These are phyloP conservation scores for Eubasilissa regina DNA, from an alignment of 1,140 invertebrate species.

Conservation along the genomic window DNA sequence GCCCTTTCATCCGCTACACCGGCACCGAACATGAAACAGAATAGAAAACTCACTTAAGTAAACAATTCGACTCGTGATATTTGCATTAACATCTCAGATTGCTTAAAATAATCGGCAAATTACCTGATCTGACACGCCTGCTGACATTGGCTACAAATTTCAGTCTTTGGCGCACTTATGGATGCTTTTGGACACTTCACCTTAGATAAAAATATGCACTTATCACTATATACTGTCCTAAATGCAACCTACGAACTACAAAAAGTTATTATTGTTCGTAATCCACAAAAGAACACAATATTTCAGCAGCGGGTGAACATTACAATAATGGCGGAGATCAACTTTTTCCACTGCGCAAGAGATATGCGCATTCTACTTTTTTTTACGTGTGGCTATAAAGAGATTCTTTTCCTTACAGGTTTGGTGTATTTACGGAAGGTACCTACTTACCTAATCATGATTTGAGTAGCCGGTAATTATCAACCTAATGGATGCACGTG, in stretches of 20 bases:
- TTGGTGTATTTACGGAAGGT: background rate
- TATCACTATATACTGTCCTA: slow-evolving; percentile 44
- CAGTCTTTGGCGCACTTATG: slow-evolving; percentile 49
- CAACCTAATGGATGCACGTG: too few relatives aligned
- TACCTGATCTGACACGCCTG: slow-evolving; percentile 81
- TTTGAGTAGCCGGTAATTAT: too few relatives aligned
- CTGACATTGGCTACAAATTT: slow-evolving; percentile 75
- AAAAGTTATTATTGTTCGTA: slow-evolving; percentile 54
- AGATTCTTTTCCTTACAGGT: background rate
- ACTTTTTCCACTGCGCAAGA: slow-evolving; percentile 47
- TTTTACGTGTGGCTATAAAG: background rate
- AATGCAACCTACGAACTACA: slow-evolving; percentile 50
- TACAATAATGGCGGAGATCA: slow-evolving; percentile 50
- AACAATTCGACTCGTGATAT: slow-evolving; percentile 58
- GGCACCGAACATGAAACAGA: slow-evolving; percentile 72
- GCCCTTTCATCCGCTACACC: slow-evolving; percentile 91
- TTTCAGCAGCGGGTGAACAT: slow-evolving; percentile 47
- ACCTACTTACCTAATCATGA: background rate
- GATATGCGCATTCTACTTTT: slow-evolving; percentile 29
- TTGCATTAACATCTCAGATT: slow-evolving; percentile 61
- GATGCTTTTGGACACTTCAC: slow-evolving; percentile 51
- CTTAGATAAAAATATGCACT: slow-evolving; percentile 37
- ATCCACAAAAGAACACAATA: slow-evolving; percentile 44
- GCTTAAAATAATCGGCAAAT: slow-evolving; percentile 61
- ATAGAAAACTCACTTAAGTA: slow-evolving; percentile 60